A percentile compares a stretch with the other conserved stretches of the same genome.
Evolutionary conservation across 2,888 invertebrate genomes (phyloP).

Genomic region (Cistogaster globosa): DNA sequence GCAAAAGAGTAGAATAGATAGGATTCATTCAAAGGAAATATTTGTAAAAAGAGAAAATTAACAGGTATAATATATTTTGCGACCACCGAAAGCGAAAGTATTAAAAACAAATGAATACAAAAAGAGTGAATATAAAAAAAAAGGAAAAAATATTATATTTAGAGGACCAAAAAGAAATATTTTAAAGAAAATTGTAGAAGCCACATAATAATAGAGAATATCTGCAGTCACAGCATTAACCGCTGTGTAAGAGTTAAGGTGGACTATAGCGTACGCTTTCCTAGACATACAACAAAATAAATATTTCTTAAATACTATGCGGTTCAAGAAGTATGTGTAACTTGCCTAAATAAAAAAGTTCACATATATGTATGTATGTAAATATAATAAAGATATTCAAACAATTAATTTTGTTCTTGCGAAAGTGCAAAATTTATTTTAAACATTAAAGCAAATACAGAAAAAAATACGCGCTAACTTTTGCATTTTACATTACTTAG

Average conservation of each 20-base stretch:
- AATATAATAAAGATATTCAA: too few species aligned
- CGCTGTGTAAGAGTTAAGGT: slow-evolving; percentile 22
- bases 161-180: slow-evolving; percentile 45
- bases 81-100: neutral
- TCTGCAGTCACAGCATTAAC: slow-evolving; percentile 71
- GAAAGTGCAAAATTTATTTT: too few species aligned
- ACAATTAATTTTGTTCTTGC: too few species aligned
- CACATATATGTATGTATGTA: too few species aligned
- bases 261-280: neutral
- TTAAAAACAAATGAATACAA: neutral
- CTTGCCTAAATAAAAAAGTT: too few species aligned
- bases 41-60: slow-evolving; percentile 20
- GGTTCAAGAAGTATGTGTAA: too few species aligned
- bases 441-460: too few species aligned
- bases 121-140: slow-evolving; percentile 18
- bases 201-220: slow-evolving; percentile 72
- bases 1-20: neutral
- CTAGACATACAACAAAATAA: neutral
- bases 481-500: too few species aligned
- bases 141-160: slow-evolving; percentile 18
- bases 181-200: slow-evolving; percentile 47
- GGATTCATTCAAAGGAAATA: too few species aligned
- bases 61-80: neutral
- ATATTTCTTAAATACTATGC: too few species aligned
- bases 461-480: too few species aligned